These are phyloP conservation scores for Mnemiopsis leidyi DNA, from an alignment of 37 sponge, comb jelly and placozoan species.

Conservation along the genomic window DNA sequence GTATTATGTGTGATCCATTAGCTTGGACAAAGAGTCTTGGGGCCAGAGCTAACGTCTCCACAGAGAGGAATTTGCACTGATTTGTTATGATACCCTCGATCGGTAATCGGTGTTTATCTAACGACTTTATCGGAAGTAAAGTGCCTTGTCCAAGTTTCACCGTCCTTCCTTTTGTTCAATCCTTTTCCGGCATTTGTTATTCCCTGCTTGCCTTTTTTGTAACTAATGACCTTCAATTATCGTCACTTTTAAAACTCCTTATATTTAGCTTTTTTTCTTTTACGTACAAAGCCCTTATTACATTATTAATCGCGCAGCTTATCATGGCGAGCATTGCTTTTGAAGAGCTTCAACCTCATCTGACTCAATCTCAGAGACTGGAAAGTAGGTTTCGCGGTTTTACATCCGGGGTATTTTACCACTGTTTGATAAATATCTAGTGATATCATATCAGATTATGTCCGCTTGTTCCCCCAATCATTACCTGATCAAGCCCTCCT, in stretches of 20 bases:
- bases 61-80: not conserved
- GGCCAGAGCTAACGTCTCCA: not conserved
- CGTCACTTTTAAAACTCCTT: not conserved
- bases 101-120: slow-evolving; percentile 21
- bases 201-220: too few relatives aligned
- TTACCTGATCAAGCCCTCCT: not conserved
- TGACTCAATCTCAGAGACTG: not conserved
- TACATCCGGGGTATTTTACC: not conserved
- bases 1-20: too few relatives aligned
- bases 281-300: too few relatives aligned
- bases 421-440: not conserved
- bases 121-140: not conserved
- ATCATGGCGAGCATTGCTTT: slow-evolving; percentile 24
- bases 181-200: not conserved
- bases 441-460: not conserved
- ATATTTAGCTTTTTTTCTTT: too few relatives aligned
- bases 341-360: not conserved
- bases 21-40: not conserved
- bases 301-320: not conserved
- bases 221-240: not conserved
- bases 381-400: not conserved
- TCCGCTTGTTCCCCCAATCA: not conserved
- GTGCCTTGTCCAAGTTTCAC: not conserved
- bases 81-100: not conserved
- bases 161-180: not conserved